Evolutionary conservation across 1,140 invertebrate species (phyloP), one percentile per base, ranked within the genome.

Genomic region (Drosophila baimaii): DNA sequence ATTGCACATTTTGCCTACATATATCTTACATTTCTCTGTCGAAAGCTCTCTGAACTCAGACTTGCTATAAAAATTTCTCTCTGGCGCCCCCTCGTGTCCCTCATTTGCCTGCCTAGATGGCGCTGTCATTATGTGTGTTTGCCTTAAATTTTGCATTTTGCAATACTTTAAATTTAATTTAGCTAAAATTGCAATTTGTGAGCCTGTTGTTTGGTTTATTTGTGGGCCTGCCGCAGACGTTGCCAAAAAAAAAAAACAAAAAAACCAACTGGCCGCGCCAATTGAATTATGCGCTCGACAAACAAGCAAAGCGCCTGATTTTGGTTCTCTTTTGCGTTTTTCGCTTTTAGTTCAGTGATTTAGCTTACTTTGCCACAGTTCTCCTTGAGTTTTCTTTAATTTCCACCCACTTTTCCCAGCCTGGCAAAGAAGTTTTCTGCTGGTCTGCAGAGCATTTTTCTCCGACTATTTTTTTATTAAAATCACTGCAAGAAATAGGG

Each of bases 241-340:
- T 64, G 23, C 62, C 70, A 55, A 61, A 23, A 33, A 33, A 13
- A 1, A 15, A 27, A 58, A 77, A 59, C 12, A 12, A 27, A 3
- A 12, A 8, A 33, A 79, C n/a, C n/a, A n/a, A 71, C 49, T 41
- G 66, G 62, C 57, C 58, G 64, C 66, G 58, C 37, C 68, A 81
- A 81, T 81, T 81, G 74, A 81, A 81, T 81, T 81, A 81, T 81
- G 79, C 58, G 63, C 55, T 64, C 49, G 63, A 58, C 73, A 81
- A 77, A 73, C 79, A 81, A 57, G 62, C 61, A 55, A 59, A 46
- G 62, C 27, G 46, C 12, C 17, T 21, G 49, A 23, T 31, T 41
- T 52, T 25, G 13, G 2, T 17, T 10, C 19, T 41, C 17, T 25
- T 21, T 23, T 19, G n/a, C 33, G 4, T 29, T 35, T 69, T n/a